Conservation (phyloP, 2,888 invertebrate genomes). For the Nasonia oneida region DNA sequence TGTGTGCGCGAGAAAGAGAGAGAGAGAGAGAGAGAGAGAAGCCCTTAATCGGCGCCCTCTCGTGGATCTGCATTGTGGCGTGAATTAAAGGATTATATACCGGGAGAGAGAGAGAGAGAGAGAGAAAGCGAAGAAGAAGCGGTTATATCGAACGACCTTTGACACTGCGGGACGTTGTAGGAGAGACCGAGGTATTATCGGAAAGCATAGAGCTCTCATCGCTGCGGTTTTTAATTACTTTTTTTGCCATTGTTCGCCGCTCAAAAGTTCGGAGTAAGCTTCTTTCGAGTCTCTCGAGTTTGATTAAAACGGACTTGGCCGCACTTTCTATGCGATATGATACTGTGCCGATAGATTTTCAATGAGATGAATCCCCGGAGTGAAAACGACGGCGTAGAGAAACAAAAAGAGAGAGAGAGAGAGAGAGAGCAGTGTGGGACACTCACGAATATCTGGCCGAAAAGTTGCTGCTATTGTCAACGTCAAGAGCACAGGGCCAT, state of each 20-base stretch:
- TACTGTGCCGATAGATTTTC: background rate
- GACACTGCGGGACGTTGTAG: slow-evolving; percentile 1
- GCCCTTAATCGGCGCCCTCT: slow-evolving; percentile 49
- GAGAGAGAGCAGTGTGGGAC: background rate
- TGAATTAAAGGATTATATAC: slow-evolving; percentile 51
- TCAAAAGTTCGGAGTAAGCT: background rate
- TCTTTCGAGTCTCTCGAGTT: background rate
- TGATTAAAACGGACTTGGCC: background rate
- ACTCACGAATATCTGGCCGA: slow-evolving; percentile 2
- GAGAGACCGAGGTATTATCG: background rate
- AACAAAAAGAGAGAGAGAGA: background rate
- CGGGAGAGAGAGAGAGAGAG: background rate
- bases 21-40: slow-evolving; percentile 37
- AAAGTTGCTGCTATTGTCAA: slow-evolving; percentile 48
- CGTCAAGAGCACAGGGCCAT: slow-evolving; percentile 41
- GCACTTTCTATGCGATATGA: background rate
- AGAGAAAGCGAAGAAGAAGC: background rate
- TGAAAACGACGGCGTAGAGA: background rate
- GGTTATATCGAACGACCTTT: slow-evolving; percentile 24
- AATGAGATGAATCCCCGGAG: background rate
- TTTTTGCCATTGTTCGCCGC: background rate
- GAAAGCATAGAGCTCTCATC: background rate
- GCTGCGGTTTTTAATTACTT: background rate
- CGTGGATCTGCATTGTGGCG: slow-evolving; percentile 26
- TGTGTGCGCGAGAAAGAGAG: background rate